Conservation (phyloP, 2,113 vertebrate genomes). For the Anarrhichthys ocellatus region DNA sequence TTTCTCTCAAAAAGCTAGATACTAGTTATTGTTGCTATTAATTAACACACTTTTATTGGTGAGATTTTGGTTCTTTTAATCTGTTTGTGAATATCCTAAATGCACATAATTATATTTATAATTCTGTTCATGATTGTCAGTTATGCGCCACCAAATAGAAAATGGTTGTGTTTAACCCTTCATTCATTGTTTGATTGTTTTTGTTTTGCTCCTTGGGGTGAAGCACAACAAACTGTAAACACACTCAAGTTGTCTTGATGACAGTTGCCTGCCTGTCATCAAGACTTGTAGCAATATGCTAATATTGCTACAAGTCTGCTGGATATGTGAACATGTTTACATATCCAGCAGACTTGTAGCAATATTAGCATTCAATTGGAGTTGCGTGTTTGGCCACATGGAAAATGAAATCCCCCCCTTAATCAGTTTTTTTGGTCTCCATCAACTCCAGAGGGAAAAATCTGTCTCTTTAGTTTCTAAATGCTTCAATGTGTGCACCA, state of each 20-base stretch:
- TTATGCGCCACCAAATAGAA: not conserved
- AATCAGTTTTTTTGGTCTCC: not conserved
- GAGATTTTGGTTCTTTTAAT: not conserved
- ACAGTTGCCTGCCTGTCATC: not conserved
- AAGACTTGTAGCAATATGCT: not conserved
- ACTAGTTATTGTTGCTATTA: not conserved
- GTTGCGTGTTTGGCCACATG: not conserved
- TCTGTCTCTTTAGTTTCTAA: not conserved
- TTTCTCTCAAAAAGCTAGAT: not conserved
- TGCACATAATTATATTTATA: not conserved
- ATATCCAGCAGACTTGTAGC: not conserved
- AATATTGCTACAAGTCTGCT: too few relatives aligned
- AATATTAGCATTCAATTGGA: constrained; percentile 2
- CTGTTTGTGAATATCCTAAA: not conserved
- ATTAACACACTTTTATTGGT: not conserved
- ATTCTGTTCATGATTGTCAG: not conserved
- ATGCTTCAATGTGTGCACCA: not conserved
- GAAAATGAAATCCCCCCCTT: not conserved
- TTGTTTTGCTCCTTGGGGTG: not conserved
- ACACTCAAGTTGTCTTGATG: not conserved
- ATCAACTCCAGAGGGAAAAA: constrained; percentile 10
- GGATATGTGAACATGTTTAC: too few relatives aligned
- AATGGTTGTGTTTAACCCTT: not conserved
- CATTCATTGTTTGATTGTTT: not conserved
- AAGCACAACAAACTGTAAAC: not conserved